Percentiles rank a stretch among this genome's conserved stretches.
Conservation (phyloP, 2,888 invertebrate species). For the Pyrrhosoma nymphula region DNA sequence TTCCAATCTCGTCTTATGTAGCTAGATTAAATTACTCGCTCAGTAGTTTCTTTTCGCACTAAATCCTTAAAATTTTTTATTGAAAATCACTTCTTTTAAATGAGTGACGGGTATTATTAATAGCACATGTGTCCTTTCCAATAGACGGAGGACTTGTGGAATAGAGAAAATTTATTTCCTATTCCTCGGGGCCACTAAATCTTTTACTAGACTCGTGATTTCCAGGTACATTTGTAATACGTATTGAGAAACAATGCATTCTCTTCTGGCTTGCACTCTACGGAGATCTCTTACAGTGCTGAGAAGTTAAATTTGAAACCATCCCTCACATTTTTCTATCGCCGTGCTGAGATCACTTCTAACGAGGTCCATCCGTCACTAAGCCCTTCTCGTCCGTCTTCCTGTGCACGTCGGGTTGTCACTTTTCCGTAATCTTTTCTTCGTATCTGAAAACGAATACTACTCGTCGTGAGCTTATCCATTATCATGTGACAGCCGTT, state of each 20-base stretch:
- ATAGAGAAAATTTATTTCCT: too few species aligned
- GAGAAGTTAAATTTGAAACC: background rate
- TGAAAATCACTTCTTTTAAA: too few species aligned
- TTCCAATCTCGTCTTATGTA: too few species aligned
- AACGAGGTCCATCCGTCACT: slow-evolving; percentile 11
- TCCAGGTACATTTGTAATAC: background rate
- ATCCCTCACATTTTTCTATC: background rate
- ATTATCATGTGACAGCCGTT: slow-evolving; percentile 14
- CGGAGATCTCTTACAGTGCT: background rate
- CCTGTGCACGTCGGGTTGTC: background rate
- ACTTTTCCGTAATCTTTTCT: slow-evolving; percentile 10
- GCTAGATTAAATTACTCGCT: too few species aligned
- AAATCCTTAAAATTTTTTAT: too few species aligned
- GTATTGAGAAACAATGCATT: background rate
- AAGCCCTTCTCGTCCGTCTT: background rate
- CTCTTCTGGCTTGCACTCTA: background rate
- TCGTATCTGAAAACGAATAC: slow-evolving; percentile 31
- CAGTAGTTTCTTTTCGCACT: too few species aligned
- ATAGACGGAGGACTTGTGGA: too few species aligned
- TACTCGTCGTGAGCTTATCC: slow-evolving; percentile 32
- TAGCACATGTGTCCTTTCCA: too few species aligned
- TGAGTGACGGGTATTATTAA: too few species aligned
- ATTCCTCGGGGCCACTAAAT: too few species aligned
- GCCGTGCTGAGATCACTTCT: background rate
- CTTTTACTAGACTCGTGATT: background rate